phyloP scores from a whole-genome alignment of 1,140 invertebrate species.

The Chironomus striatipennis region DNA sequence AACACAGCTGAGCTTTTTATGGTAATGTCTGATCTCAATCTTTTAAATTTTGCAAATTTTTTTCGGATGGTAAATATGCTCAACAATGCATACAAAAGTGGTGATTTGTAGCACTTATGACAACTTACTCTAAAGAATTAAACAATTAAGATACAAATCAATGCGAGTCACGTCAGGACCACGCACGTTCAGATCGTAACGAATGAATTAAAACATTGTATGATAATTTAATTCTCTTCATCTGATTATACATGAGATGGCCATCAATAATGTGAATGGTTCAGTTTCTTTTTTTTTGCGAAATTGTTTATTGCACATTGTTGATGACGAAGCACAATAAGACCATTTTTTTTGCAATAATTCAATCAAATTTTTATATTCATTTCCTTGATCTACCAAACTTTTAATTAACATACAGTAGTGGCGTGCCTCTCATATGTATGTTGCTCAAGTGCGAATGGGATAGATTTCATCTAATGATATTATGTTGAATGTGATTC shows the following conservation, averaged over 20 bases:
- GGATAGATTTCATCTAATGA: too few species aligned
- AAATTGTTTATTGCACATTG: neutral
- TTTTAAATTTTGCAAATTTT: neutral
- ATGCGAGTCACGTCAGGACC: neutral
- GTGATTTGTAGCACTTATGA: neutral
- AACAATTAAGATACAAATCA: neutral
- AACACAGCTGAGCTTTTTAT: neutral
- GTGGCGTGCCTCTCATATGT: too few species aligned
- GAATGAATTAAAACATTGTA: neutral
- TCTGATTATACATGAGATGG: neutral
- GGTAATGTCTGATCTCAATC: too few species aligned
- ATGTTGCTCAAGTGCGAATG: too few species aligned
- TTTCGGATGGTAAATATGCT: neutral
- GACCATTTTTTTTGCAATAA: neutral
- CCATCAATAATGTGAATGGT: conserved; percentile 1
- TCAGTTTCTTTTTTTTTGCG: neutral
- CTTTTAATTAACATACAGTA: neutral
- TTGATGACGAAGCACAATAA: neutral
- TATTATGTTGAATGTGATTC: too few species aligned
- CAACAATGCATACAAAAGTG: neutral
- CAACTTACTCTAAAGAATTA: neutral
- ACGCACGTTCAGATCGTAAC: neutral
- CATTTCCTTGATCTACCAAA: conserved; percentile 13
- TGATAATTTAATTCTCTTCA: neutral
- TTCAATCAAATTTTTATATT: neutral